Conservation (phyloP, 2,797 vertebrate species). For the Premnoplex brunnescens region DNA sequence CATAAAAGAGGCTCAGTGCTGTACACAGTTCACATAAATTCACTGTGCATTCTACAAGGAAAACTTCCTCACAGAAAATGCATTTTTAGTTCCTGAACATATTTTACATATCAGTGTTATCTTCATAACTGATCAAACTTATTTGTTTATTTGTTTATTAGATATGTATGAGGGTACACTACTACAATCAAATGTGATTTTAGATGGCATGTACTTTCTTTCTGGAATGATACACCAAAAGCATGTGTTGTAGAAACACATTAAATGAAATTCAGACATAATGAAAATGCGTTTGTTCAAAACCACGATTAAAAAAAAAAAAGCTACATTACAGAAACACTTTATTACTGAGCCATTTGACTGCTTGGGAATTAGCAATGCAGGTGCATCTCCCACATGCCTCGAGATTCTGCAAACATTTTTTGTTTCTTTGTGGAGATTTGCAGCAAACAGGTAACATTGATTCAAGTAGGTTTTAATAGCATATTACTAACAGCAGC, state of each 20-base stretch:
- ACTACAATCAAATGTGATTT: constrained; percentile 72
- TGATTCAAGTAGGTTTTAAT: constrained; percentile 27
- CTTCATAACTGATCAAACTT: constrained; percentile 73
- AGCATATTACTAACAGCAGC: neutral
- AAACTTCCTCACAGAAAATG: constrained; percentile 57
- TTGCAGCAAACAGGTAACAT: constrained; percentile 2
- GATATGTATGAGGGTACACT: constrained; percentile 61
- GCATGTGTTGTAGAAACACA: constrained; percentile 66
- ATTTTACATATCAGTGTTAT: constrained; percentile 65
- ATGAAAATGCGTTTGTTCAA: constrained; percentile 68
- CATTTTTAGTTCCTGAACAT: constrained; percentile 68
- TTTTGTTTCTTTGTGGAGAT: constrained; percentile 23
- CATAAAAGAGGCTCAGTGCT: constrained; percentile 89
- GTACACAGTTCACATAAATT: constrained; percentile 82
- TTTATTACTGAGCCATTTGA: constrained; percentile 56
- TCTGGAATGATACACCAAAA: constrained; percentile 41
- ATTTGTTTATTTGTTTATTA: constrained; percentile 80
- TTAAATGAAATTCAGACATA: constrained; percentile 74
- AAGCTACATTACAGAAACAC: constrained; percentile 32
- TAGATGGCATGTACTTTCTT: constrained; percentile 60
- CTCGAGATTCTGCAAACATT: constrained; percentile 4
- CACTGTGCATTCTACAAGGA: constrained; percentile 64
- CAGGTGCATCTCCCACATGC: constrained; percentile 40
- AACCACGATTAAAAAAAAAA: constrained; percentile 31
- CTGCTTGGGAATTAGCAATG: constrained; percentile 51